Conservation (phyloP, 2,797 vertebrate species). For the Vultur gryphus region DNA sequence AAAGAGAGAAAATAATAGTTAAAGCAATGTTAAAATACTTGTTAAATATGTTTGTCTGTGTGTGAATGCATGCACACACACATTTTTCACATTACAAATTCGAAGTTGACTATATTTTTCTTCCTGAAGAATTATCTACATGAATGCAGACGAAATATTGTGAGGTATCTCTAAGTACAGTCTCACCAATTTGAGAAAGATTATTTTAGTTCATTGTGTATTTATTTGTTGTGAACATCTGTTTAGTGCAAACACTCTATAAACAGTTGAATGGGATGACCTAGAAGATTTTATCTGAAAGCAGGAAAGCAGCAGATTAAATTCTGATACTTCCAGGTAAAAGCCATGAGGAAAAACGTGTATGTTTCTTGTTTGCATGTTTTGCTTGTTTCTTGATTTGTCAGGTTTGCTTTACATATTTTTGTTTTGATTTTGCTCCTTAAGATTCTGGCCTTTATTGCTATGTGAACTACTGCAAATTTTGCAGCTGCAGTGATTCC, state of each 20-base stretch:
- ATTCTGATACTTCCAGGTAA: not conserved
- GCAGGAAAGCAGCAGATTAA: not conserved
- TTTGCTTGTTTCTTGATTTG: not conserved
- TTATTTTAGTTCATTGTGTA: not conserved
- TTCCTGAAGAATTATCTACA: not conserved
- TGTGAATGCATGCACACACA: rapidly evolving
- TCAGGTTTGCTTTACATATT: not conserved
- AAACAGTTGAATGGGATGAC: not conserved
- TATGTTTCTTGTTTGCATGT: not conserved
- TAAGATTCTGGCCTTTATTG: not conserved
- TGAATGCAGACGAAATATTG: not conserved
- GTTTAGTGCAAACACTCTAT: not conserved
- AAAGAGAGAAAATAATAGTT: not conserved
- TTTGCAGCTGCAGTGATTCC: not conserved
- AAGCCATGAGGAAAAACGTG: not conserved
- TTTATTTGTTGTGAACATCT: not conserved
- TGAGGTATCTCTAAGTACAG: not conserved
- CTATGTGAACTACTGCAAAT: not conserved
- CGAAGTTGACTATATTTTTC: not conserved
- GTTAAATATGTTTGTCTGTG: not conserved
- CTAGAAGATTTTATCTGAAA: not conserved
- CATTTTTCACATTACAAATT: not conserved
- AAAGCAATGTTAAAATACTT: not conserved
- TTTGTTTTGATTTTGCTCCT: not conserved
- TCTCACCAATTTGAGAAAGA: not conserved